These are phyloP conservation scores for Drosophila baimaii DNA, from an alignment of 1,140 invertebrate genomes.

Conservation along the genomic window DNA sequence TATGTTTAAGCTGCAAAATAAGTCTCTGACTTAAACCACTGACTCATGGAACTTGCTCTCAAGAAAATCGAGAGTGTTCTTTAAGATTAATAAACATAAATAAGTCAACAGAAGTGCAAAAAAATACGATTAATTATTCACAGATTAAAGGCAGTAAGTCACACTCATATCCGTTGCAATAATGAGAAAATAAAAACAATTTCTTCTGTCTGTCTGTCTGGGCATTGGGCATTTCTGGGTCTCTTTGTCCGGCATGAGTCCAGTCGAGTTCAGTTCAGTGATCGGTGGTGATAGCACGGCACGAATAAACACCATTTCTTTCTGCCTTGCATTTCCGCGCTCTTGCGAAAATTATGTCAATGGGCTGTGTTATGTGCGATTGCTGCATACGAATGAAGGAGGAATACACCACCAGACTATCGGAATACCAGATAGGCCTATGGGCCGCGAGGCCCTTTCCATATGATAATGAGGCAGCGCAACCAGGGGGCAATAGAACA, in stretches of 20 bases:
- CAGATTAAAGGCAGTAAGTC: not conserved
- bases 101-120: slow-evolving; percentile 1
- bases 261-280: slow-evolving; percentile 15
- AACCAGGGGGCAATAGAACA: slow-evolving; percentile 25
- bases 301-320: slow-evolving; percentile 52
- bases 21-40: not conserved
- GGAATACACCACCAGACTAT: slow-evolving; percentile 2
- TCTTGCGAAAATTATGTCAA: slow-evolving; percentile 69
- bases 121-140: not conserved
- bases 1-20: not conserved
- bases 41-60: not conserved
- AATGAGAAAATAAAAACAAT: slow-evolving; percentile 48
- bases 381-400: slow-evolving; percentile 20
- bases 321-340: slow-evolving; percentile 30
- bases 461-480: slow-evolving; percentile 40
- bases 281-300: slow-evolving; percentile 37
- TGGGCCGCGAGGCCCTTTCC: slow-evolving; percentile 32
- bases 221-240: slow-evolving; percentile 28
- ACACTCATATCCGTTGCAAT: slow-evolving; percentile 20
- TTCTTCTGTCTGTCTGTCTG: slow-evolving; percentile 16
- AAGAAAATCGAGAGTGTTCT: not conserved
- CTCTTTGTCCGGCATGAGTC: slow-evolving; percentile 37
- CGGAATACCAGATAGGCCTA: slow-evolving; percentile 43
- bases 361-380: slow-evolving; percentile 43
- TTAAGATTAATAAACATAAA: not conserved